Evolutionary conservation across 2,888 invertebrate genomes (phyloP).

Genomic region (Eupithecia abbreviata): DNA sequence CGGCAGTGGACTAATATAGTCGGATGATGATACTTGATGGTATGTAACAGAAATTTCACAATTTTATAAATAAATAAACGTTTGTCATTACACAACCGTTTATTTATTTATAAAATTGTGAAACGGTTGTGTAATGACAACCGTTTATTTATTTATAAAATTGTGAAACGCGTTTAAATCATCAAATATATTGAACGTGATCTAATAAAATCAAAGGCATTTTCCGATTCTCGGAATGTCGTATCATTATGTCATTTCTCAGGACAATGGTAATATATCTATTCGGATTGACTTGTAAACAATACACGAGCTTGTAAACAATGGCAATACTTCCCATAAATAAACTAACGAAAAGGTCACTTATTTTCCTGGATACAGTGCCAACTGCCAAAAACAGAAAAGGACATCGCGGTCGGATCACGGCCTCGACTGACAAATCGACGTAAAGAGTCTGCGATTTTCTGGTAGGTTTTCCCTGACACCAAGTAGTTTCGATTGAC

Average conservation of each 20-base stretch:
- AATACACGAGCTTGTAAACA: neutral
- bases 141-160: neutral
- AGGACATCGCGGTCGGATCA: constrained; percentile 34
- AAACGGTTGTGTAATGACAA: too few relatives aligned
- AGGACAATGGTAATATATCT: neutral
- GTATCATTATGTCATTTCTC: neutral
- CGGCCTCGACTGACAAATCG: constrained; percentile 37
- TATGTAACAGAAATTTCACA: neutral
- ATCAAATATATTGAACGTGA: neutral
- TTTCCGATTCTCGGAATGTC: neutral
- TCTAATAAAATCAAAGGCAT: neutral
- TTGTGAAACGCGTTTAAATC: neutral
- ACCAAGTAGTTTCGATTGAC: neutral
- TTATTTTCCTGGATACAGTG: constrained; percentile 29
- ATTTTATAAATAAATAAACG: too few relatives aligned
- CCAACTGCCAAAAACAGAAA: constrained; percentile 29
- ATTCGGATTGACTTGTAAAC: neutral
- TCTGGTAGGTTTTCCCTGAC: constrained; percentile 17
- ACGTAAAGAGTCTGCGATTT: constrained; percentile 14
- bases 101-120: too few relatives aligned
- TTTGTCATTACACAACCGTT: too few relatives aligned
- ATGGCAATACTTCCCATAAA: constrained; percentile 5
- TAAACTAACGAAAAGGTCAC: constrained; percentile 27
- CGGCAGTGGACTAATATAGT: too few relatives aligned
- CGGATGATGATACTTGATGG: too few relatives aligned